Percentiles rank a stretch among this genome's conserved stretches.
phyloP scores from a whole-genome alignment of 1,140 invertebrate genomes.

The Argopecten irradians region DNA sequence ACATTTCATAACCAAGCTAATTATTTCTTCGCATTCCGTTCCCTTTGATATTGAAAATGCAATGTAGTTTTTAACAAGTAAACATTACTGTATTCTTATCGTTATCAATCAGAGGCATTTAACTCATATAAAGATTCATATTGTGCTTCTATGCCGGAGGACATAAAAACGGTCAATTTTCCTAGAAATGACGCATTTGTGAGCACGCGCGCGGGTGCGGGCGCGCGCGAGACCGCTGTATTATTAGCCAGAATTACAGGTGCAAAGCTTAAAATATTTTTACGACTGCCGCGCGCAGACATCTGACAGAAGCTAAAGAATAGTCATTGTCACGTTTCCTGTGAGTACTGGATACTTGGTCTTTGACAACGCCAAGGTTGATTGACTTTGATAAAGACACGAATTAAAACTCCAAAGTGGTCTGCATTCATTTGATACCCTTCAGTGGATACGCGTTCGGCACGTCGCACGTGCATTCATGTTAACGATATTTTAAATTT shows the following conservation, averaged over 20 bases:
- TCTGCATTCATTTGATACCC: not conserved
- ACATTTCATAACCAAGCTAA: not conserved
- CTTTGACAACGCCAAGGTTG: not conserved
- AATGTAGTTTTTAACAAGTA: not conserved
- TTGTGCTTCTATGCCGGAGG: not conserved
- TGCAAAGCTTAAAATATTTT: not conserved
- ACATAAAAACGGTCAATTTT: not conserved
- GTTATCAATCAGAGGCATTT: not conserved
- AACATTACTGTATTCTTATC: not conserved
- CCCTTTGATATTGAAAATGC: not conserved
- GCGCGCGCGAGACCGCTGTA: not conserved
- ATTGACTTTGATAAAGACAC: conserved; percentile 18
- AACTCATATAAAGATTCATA: not conserved
- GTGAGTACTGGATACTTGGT: not conserved
- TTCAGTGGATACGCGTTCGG: not conserved
- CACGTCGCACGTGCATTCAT: conserved; percentile 19
- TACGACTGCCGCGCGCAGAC: not conserved
- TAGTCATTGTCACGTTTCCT: conserved; percentile 1
- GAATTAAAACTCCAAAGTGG: not conserved
- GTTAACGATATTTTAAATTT: conserved; percentile 3
- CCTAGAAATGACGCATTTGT: not conserved
- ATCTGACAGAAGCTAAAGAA: conserved; percentile 10
- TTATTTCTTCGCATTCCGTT: not conserved
- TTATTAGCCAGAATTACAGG: not conserved
- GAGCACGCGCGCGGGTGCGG: not conserved